Conservation (phyloP, 2,888 invertebrate genomes). For the Synergus umbraculus region DNA sequence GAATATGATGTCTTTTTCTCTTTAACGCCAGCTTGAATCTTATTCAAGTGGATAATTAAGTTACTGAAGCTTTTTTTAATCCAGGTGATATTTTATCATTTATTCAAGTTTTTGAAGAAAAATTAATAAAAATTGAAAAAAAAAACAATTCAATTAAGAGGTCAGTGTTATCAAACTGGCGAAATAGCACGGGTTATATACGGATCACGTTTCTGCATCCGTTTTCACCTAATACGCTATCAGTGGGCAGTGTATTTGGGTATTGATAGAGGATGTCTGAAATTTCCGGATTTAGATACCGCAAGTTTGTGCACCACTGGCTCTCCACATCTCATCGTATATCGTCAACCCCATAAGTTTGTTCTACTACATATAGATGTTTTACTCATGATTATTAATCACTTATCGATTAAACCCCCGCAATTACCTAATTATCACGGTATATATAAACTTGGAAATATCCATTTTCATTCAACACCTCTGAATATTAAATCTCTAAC, state of each 20-base stretch:
- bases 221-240: constrained; percentile 6
- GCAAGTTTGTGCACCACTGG: constrained; percentile 5
- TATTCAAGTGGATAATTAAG: background rate
- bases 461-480: background rate
- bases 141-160: background rate
- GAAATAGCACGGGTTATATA: background rate
- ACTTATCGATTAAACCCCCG: background rate
- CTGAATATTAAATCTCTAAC: background rate
- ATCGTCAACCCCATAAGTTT: constrained; percentile 24
- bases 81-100: background rate
- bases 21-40: background rate
- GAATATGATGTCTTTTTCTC: background rate
- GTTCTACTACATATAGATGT: background rate
- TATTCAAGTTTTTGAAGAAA: background rate
- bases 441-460: background rate
- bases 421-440: background rate
- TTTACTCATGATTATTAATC: background rate
- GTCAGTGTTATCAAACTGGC: background rate
- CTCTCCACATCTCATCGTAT: background rate
- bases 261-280: constrained; percentile 36
- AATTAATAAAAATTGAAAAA: no score
- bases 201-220: background rate
- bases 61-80: background rate
- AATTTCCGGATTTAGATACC: constrained; percentile 40
- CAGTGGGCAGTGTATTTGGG: constrained; percentile 2